Evolutionary conservation across 2,113 vertebrate species (phyloP).

Genomic region (Cavia aperea): DNA sequence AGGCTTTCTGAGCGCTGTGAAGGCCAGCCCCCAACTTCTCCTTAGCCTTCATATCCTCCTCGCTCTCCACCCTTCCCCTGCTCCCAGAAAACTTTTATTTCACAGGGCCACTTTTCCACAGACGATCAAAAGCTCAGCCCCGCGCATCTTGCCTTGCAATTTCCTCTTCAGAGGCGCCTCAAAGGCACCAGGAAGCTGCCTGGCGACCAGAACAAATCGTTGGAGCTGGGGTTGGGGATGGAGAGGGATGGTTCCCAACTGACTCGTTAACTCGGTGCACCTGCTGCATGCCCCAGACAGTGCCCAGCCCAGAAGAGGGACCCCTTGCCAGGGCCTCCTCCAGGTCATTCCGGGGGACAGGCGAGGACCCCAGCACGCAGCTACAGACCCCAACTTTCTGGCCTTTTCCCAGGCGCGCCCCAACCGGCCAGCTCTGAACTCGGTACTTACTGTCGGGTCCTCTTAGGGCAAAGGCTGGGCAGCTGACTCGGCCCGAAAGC

Average conservation of each 20-base stretch:
- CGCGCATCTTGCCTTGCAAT: not conserved
- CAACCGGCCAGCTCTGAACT: not conserved
- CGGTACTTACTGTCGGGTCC: conserved; percentile 59
- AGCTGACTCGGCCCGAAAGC: not conserved
- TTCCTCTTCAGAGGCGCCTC: not conserved
- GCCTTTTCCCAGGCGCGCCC: not conserved
- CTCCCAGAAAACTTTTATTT: conserved; percentile 39
- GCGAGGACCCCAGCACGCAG: not conserved
- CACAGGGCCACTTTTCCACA: not conserved
- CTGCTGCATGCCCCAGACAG: not conserved
- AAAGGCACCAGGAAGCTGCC: not conserved
- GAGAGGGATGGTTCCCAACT: not conserved
- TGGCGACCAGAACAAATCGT: not conserved
- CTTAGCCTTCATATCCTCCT: not conserved
- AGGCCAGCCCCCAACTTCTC: not conserved
- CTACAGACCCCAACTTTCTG: not conserved
- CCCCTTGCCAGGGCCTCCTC: not conserved
- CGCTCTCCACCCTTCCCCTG: not conserved
- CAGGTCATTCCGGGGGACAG: not conserved
- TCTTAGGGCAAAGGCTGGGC: not conserved
- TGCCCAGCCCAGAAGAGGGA: not conserved
- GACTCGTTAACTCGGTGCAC: not conserved
- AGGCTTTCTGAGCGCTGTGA: not conserved
- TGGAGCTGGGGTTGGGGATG: not conserved
- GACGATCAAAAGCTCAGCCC: not conserved